These are phyloP conservation scores for Bombus confusus DNA, from an alignment of 1,140 invertebrate species.

Conservation along the genomic window DNA sequence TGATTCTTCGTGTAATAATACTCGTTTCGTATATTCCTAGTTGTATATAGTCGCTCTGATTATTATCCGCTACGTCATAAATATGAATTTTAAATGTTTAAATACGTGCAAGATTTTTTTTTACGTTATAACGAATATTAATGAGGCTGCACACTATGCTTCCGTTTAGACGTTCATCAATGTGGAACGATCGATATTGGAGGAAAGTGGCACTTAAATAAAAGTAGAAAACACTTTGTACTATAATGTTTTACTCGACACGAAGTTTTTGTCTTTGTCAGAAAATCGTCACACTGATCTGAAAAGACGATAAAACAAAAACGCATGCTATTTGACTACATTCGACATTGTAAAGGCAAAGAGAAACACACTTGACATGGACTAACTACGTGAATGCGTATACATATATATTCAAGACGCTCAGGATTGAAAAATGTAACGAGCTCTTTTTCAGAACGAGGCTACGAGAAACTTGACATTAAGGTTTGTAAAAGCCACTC, in stretches of 20 bases:
- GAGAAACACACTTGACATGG: not conserved
- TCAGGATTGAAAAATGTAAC: not conserved
- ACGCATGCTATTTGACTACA: not conserved
- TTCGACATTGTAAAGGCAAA: not conserved
- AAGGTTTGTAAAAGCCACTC: constrained; percentile 50
- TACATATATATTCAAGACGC: not conserved
- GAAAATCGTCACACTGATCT: not conserved
- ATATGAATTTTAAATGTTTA: too few relatives aligned
- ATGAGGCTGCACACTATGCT: not conserved
- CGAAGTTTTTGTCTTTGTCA: not conserved
- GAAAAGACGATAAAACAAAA: not conserved
- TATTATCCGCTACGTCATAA: too few relatives aligned
- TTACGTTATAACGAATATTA: too few relatives aligned
- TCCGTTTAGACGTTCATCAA: not conserved
- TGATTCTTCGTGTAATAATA: not conserved
- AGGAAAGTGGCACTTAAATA: not conserved
- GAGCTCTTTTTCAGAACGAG: constrained; percentile 2
- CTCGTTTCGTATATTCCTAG: too few relatives aligned
- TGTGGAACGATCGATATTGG: not conserved
- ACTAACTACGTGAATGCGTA: not conserved
- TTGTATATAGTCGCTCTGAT: too few relatives aligned
- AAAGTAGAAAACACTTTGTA: not conserved
- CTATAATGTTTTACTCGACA: not conserved
- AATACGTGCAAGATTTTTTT: too few relatives aligned
- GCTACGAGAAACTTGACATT: constrained; percentile 17